These are phyloP conservation scores for Gymnarchus niloticus DNA, from an alignment of 2,113 vertebrate genomes.

Conservation along the genomic window DNA sequence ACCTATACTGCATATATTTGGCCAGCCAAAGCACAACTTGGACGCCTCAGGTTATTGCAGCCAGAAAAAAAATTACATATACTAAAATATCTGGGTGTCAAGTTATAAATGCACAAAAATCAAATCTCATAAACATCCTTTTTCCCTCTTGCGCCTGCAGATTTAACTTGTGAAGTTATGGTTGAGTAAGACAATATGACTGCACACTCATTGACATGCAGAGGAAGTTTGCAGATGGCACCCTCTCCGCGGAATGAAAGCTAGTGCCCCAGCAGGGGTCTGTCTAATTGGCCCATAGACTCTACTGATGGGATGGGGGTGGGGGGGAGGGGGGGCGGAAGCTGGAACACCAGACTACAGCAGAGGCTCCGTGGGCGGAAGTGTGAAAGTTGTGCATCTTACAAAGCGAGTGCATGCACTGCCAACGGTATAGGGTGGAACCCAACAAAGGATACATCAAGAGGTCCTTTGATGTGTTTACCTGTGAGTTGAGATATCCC, in stretches of 20 bases:
- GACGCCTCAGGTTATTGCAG: neutral
- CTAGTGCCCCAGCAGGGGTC: constrained; percentile 15
- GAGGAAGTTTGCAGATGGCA: constrained; percentile 19
- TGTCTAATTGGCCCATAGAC: constrained; percentile 22
- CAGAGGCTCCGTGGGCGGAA: neutral
- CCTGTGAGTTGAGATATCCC: neutral
- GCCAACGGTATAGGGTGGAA: neutral
- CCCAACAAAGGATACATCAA: neutral
- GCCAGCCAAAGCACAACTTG: neutral
- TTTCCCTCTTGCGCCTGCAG: neutral
- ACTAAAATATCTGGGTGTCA: neutral
- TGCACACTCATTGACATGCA: constrained; percentile 10
- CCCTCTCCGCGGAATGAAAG: constrained; percentile 2
- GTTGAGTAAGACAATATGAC: constrained; percentile 2
- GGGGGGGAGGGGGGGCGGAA: neutral
- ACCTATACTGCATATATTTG: neutral
- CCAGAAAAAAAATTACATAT: neutral
- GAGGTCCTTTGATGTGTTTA: neutral
- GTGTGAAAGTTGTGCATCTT: neutral
- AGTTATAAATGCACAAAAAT: neutral
- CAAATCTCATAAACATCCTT: neutral
- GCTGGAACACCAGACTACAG: neutral
- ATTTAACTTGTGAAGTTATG: constrained; percentile 3
- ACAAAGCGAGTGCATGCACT: neutral
- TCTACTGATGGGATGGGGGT: neutral